Evolutionary conservation across 2,888 invertebrate species (phyloP).

Genomic region (Atherix ibis): DNA sequence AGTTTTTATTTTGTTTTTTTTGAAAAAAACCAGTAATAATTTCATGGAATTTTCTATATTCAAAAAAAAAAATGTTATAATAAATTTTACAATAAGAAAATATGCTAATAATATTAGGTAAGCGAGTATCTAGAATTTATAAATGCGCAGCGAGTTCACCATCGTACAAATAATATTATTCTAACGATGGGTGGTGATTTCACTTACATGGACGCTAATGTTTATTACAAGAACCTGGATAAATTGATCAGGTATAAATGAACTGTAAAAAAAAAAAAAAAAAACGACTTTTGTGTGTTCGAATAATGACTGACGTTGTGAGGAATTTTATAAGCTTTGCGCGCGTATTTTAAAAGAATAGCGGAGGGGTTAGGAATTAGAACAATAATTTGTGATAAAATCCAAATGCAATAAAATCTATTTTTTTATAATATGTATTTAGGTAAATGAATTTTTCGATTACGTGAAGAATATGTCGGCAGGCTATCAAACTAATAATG

Average conservation of each 20-base stretch:
- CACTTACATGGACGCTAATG: constrained; percentile 63
- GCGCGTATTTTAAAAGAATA: background rate
- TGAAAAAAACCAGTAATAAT: background rate
- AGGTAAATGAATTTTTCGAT: constrained; percentile 43
- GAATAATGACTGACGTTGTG: background rate
- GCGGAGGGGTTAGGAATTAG: too few species aligned
- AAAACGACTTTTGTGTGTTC: constrained; percentile 12
- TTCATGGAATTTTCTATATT: background rate
- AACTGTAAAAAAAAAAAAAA: background rate
- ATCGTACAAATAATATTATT: constrained; percentile 56
- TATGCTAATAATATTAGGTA: constrained; percentile 37
- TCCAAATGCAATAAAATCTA: background rate
- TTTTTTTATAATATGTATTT: too few species aligned
- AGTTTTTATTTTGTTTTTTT: background rate
- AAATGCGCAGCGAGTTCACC: constrained; percentile 39
- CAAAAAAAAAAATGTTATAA: constrained; percentile 36
- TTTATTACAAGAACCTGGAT: constrained; percentile 73
- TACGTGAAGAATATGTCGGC: constrained; percentile 38
- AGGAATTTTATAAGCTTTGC: background rate
- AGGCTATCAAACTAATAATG: constrained; percentile 48
- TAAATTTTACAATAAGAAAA: constrained; percentile 39
- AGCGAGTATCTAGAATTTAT: constrained; percentile 41
- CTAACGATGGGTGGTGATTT: constrained; percentile 89
- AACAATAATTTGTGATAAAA: background rate
- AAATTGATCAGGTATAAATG: constrained; percentile 49